These are phyloP conservation scores for Leistus spinibarbis DNA, from an alignment of 2,888 invertebrate genomes.

Conservation along the genomic window DNA sequence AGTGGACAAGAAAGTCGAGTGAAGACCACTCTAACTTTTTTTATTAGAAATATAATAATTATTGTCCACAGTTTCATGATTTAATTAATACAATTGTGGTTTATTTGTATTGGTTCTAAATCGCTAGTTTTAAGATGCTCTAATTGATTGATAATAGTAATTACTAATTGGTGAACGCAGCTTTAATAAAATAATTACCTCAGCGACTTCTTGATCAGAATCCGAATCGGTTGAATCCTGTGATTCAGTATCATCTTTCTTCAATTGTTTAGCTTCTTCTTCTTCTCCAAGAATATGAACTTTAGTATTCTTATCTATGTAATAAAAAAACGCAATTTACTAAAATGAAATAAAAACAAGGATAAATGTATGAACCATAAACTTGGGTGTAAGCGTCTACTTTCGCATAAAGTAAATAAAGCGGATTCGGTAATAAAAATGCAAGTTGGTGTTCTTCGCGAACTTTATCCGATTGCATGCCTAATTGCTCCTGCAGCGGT, in stretches of 20 bases:
- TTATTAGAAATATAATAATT: no score
- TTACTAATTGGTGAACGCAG: no score
- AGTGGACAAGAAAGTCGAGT: no score
- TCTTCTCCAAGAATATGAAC: conserved; percentile 69
- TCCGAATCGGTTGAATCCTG: conserved; percentile 69
- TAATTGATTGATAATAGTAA: no score
- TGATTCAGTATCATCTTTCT: conserved; percentile 60
- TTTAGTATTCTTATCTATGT: conserved; percentile 55
- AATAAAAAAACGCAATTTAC: conserved; percentile 18
- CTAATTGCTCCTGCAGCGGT: conserved; percentile 87
- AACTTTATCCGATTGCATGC: conserved; percentile 78
- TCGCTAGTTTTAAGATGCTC: no score
- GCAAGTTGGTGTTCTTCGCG: conserved; percentile 78
- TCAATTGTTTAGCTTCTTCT: conserved; percentile 69
- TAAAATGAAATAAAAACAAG: conserved; percentile 39
- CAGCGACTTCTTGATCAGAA: conserved; percentile 64
- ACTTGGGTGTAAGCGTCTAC: conserved; percentile 81
- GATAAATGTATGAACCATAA: conserved; percentile 58
- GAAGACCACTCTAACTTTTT: no score
- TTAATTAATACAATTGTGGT: no score
- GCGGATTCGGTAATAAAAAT: conserved; percentile 75
- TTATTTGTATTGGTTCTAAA: no score
- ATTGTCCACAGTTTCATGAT: no score
- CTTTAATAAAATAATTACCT: conserved; percentile 52
- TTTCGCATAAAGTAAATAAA: conserved; percentile 88